Evolutionary conservation across 2,888 invertebrate species (phyloP).

Genomic region (Epiblema foenella): DNA sequence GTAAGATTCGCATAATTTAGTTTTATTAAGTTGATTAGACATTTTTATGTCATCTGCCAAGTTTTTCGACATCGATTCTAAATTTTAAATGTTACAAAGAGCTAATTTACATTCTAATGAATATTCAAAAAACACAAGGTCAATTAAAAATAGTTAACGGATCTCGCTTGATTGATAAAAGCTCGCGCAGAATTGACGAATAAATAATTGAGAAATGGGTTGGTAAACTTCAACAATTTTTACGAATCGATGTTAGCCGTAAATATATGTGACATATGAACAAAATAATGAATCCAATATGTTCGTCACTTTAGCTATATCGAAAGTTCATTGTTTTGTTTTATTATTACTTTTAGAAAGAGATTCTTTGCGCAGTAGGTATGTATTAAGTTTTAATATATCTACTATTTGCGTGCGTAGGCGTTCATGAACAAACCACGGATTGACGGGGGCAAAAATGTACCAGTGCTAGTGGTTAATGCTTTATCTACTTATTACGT

Average conservation of each 20-base stretch:
- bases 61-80: constrained; percentile 38
- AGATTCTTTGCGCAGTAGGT: too few relatives aligned
- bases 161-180: constrained; percentile 42
- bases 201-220: constrained; percentile 29
- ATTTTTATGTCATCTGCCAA: constrained; percentile 37
- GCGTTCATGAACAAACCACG: too few relatives aligned
- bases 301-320: not conserved
- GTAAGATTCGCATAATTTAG: not conserved
- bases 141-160: constrained; percentile 37
- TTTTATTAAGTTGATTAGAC: constrained; percentile 12
- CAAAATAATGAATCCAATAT: not conserved
- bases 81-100: constrained; percentile 40
- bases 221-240: not conserved
- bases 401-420: too few relatives aligned
- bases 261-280: constrained; percentile 6
- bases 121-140: constrained; percentile 44
- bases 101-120: constrained; percentile 43
- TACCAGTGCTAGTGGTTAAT: too few relatives aligned
- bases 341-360: not conserved
- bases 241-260: constrained; percentile 13
- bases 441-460: too few relatives aligned
- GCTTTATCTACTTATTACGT: too few relatives aligned
- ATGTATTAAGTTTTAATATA: too few relatives aligned
- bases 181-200: constrained; percentile 29
- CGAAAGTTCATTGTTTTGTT: not conserved